phyloP scores from a whole-genome alignment of 2,888 invertebrate genomes.

The Lagria hirta region DNA sequence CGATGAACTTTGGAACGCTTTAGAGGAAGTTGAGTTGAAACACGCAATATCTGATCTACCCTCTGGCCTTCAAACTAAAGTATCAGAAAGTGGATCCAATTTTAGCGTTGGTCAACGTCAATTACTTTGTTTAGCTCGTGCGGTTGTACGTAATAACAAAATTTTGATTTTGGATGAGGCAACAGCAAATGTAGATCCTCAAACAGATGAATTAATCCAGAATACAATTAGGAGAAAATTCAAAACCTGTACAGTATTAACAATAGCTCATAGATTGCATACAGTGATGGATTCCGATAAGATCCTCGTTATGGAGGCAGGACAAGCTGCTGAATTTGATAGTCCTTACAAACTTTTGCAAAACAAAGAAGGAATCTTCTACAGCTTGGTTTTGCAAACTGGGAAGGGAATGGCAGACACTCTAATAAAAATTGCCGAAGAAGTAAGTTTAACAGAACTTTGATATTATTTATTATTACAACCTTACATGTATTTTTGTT shows the following conservation, averaged over 20 bases:
- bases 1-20: constrained; percentile 76
- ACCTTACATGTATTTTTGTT: too few species aligned
- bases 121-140: constrained; percentile 67
- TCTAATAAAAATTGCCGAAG: constrained; percentile 60
- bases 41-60: constrained; percentile 49
- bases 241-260: constrained; percentile 73
- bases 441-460: constrained; percentile 8
- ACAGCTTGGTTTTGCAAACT: constrained; percentile 66
- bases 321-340: constrained; percentile 71
- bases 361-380: constrained; percentile 58
- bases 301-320: constrained; percentile 78
- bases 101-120: constrained; percentile 59
- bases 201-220: constrained; percentile 75
- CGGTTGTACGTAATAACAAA: constrained; percentile 53
- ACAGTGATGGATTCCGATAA: constrained; percentile 83
- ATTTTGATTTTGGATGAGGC: constrained; percentile 62
- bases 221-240: constrained; percentile 74
- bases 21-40: constrained; percentile 82
- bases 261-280: constrained; percentile 78
- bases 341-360: constrained; percentile 67
- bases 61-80: constrained; percentile 51
- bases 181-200: constrained; percentile 77
- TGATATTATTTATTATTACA: not conserved
- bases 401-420: constrained; percentile 67
- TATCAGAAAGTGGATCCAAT: constrained; percentile 62